These are phyloP conservation scores for Alcedo atthis DNA, from an alignment of 2,797 vertebrate species.

Conservation along the genomic window DNA sequence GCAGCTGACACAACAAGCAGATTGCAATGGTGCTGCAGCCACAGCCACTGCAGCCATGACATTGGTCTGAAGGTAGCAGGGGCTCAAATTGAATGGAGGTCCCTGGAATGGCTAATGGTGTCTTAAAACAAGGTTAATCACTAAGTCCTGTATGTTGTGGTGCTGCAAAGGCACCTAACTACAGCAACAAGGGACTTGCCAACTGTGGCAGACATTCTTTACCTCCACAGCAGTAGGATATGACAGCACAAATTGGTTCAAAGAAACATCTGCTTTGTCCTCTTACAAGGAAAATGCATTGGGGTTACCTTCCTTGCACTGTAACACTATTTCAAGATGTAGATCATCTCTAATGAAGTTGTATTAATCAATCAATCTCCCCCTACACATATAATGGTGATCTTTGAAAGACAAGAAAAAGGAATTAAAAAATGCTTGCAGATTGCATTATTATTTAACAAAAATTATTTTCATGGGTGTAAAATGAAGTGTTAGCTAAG, in stretches of 20 bases:
- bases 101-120: not conserved
- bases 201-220: not conserved
- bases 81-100: not conserved
- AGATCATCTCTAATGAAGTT: not conserved
- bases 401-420: slow-evolving; percentile 4
- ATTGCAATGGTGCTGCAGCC: not conserved
- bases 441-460: not conserved
- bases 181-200: not conserved
- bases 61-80: fast-evolving
- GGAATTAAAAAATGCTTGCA: not conserved
- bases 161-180: not conserved
- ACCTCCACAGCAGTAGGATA: not conserved
- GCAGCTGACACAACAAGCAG: not conserved
- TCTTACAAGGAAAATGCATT: not conserved
- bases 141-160: fast-evolving
- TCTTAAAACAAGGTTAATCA: not conserved
- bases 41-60: fast-evolving
- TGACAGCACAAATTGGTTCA: not conserved
- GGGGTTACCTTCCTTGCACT: not conserved
- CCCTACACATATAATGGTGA: not conserved
- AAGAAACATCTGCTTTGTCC: not conserved
- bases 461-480: not conserved
- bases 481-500: not conserved
- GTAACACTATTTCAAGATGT: not conserved
- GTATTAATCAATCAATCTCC: not conserved